These are phyloP conservation scores for Oasisia sp. DNA, from an alignment of 2,888 invertebrate genomes.

Conservation along the genomic window DNA sequence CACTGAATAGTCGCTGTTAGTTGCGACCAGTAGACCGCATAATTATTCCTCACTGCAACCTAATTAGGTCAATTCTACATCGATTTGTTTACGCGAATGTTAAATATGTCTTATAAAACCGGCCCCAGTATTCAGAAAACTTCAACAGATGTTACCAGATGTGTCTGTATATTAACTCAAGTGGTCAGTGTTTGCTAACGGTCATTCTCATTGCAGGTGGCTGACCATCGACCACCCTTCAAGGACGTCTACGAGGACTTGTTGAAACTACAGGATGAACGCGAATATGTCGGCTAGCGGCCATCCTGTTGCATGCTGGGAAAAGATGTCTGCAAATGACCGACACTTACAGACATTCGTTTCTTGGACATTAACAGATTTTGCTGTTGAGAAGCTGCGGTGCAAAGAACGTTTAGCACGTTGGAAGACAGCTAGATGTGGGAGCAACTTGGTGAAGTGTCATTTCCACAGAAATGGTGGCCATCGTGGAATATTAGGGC, in stretches of 20 bases:
- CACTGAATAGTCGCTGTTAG: too few relatives aligned
- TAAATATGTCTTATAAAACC: too few relatives aligned
- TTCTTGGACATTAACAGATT: not conserved
- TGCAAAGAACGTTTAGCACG: not conserved
- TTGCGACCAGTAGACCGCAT: too few relatives aligned
- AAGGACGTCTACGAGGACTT: not conserved
- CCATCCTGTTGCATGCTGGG: not conserved
- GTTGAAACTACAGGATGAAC: not conserved
- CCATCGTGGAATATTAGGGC: too few relatives aligned
- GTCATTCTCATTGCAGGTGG: not conserved
- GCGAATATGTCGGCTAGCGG: not conserved
- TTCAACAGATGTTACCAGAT: not conserved
- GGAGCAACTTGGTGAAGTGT: not conserved
- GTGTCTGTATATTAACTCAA: not conserved
- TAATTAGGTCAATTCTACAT: too few relatives aligned
- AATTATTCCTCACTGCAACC: too few relatives aligned
- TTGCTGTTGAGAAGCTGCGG: not conserved
- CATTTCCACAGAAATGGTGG: too few relatives aligned
- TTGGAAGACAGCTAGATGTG: not conserved
- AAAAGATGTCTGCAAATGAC: not conserved
- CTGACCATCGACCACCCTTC: not conserved
- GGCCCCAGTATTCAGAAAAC: too few relatives aligned
- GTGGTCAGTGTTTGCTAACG: too few relatives aligned
- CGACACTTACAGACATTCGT: not conserved
- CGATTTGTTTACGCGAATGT: too few relatives aligned